These are phyloP conservation scores for Xenopus laevis DNA, from an alignment of 2,113 vertebrate species.

Conservation along the genomic window DNA sequence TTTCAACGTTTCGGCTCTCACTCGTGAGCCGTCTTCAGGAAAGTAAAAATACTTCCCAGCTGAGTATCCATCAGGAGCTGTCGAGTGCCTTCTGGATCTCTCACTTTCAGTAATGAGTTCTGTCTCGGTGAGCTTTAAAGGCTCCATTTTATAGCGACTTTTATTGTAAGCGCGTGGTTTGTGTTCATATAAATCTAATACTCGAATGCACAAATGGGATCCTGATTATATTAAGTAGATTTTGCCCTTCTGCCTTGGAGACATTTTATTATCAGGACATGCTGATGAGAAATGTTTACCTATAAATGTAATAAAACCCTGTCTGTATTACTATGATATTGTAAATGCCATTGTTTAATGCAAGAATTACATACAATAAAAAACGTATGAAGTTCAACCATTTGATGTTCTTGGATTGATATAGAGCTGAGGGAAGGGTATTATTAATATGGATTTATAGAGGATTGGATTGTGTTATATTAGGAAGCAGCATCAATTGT, in stretches of 20 bases:
- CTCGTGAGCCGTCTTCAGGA: too few species aligned
- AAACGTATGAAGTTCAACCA: too few species aligned
- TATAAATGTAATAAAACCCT: constrained; percentile 1
- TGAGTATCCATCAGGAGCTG: constrained; percentile 11
- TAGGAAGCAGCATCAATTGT: too few species aligned
- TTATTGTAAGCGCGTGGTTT: constrained; percentile 19
- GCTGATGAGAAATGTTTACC: constrained; percentile 2
- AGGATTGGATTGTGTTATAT: too few species aligned
- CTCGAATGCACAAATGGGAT: constrained; percentile 37
- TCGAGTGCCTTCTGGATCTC: constrained; percentile 20
- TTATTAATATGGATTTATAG: too few species aligned
- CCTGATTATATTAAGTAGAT: constrained; percentile 31
- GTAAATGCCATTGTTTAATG: too few species aligned
- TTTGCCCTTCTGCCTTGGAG: background rate
- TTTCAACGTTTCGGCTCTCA: too few species aligned
- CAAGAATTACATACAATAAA: too few species aligned
- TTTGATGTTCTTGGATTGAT: too few species aligned
- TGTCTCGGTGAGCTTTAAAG: constrained; percentile 31
- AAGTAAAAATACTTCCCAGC: too few species aligned
- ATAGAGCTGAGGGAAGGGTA: too few species aligned
- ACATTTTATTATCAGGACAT: constrained; percentile 21
- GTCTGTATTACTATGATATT: background rate
- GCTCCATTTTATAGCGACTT: constrained; percentile 32
- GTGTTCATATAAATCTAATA: constrained; percentile 39
- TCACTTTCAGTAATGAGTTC: constrained; percentile 42